These are phyloP conservation scores for Endotricha flammealis DNA, from an alignment of 2,888 invertebrate genomes.

Conservation along the genomic window DNA sequence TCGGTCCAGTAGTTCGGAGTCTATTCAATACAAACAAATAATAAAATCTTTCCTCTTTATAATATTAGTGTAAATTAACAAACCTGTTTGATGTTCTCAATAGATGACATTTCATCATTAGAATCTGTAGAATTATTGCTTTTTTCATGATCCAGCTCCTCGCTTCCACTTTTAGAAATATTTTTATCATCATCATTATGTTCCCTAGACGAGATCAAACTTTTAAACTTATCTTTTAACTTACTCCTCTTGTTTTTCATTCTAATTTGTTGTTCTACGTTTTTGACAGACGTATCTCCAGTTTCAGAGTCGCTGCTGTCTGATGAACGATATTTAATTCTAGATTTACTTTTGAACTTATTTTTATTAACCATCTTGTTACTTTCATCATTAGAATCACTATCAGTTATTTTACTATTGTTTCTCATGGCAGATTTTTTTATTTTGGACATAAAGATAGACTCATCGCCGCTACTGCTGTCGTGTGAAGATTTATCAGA, in stretches of 20 bases:
- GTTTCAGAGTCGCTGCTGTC: constrained; percentile 26
- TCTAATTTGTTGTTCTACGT: constrained; percentile 38
- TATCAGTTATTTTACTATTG: no score
- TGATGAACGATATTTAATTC: constrained; percentile 3
- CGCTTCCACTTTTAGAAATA: constrained; percentile 14
- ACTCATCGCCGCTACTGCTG: no score
- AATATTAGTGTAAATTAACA: no score
- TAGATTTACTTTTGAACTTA: no score
- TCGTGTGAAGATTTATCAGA: no score
- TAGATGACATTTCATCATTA: constrained; percentile 33
- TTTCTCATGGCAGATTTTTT: no score
- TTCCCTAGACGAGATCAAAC: constrained; percentile 34
- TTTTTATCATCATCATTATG: constrained; percentile 25
- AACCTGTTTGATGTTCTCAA: constrained; percentile 53
- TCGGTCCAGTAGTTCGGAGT: no score
- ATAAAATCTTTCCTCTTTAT: no score
- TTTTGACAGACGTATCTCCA: constrained; percentile 21
- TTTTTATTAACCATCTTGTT: no score
- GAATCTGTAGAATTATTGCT: constrained; percentile 25
- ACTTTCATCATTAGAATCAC: no score
- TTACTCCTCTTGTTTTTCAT: constrained; percentile 50
- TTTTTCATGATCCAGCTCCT: constrained; percentile 14
- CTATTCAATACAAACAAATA: no score
- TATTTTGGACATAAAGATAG: no score
- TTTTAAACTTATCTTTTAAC: constrained; percentile 54